Evolutionary conservation across 1,140 invertebrate species (phyloP).

Genomic region (Contarinia nasturtii): DNA sequence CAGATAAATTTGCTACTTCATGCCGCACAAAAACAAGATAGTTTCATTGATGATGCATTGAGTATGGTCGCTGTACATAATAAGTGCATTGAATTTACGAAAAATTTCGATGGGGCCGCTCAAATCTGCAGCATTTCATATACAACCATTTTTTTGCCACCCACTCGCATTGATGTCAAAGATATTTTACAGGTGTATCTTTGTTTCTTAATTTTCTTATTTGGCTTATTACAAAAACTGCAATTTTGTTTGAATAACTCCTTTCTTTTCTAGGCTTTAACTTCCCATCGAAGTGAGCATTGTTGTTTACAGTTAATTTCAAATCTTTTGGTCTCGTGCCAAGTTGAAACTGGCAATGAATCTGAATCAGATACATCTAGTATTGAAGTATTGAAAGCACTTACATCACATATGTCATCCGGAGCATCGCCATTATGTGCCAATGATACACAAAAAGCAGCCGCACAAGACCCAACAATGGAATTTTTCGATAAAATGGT

Average conservation of each 20-base stretch:
- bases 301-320: slow-evolving; percentile 2
- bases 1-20: slow-evolving; percentile 19
- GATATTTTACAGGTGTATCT: slow-evolving; percentile 27
- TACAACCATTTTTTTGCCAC: slow-evolving; percentile 29
- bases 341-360: slow-evolving; percentile 9
- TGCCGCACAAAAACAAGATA: slow-evolving; percentile 12
- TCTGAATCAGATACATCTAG: slow-evolving; percentile 30
- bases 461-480: slow-evolving; percentile 1
- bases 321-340: slow-evolving; percentile 12
- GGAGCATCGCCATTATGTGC: neutral
- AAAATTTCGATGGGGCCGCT: slow-evolving; percentile 13
- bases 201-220: neutral
- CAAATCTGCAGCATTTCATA: slow-evolving; percentile 33
- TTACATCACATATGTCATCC: slow-evolving; percentile 5
- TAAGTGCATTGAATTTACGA: slow-evolving; percentile 2
- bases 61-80: neutral
- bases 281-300: slow-evolving; percentile 1
- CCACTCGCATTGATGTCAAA: slow-evolving; percentile 31
- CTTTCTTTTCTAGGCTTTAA: slow-evolving; percentile 11
- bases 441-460: neutral
- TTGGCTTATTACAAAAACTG: slow-evolving; percentile 12
- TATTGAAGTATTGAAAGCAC: slow-evolving; percentile 29
- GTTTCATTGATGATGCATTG: slow-evolving; percentile 1
- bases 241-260: slow-evolving; percentile 17
- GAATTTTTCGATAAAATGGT: slow-evolving; percentile 5